phyloP scores from a whole-genome alignment of 1,140 invertebrate species.

The Dendroctonus valens region DNA sequence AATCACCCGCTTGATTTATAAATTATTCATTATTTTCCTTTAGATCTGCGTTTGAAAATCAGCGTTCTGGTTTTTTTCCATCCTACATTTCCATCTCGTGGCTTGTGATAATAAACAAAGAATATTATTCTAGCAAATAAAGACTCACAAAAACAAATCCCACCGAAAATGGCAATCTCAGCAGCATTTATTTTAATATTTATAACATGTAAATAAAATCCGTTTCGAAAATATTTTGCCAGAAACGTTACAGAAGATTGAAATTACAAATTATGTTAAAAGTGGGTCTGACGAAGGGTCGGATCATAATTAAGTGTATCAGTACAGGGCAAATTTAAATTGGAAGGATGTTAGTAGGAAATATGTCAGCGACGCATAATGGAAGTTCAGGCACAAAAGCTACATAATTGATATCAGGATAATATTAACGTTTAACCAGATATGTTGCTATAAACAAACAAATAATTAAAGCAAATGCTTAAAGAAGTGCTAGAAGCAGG shows the following conservation, averaged over 20 bases:
- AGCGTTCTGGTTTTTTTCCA: background rate
- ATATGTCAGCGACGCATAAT: too few relatives aligned
- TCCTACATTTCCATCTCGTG: background rate
- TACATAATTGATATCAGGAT: too few relatives aligned
- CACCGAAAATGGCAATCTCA: slow-evolving; percentile 7
- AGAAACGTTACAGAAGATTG: slow-evolving; percentile 7
- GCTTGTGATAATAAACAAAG: slow-evolving; percentile 3
- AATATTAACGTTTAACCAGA: too few relatives aligned
- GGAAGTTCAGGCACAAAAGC: too few relatives aligned
- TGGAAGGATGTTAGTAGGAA: background rate
- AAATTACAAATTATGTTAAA: slow-evolving; percentile 9
- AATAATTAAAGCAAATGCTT: too few relatives aligned
- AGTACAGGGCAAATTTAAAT: background rate
- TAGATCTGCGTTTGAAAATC: background rate
- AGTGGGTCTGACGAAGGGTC: background rate
- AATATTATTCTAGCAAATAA: slow-evolving; percentile 11
- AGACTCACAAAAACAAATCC: slow-evolving; percentile 8
- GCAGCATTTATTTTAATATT: slow-evolving; percentile 7
- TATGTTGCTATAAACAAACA: too few relatives aligned
- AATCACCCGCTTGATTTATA: too few relatives aligned
- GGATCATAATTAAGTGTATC: background rate
- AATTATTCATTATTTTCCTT: background rate
- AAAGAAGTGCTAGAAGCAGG: too few relatives aligned
- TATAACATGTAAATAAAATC: slow-evolving; percentile 23
- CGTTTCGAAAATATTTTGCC: slow-evolving; percentile 18